Conservation (phyloP, 2,113 vertebrate species). For the Misgurnus mizolepis region DNA sequence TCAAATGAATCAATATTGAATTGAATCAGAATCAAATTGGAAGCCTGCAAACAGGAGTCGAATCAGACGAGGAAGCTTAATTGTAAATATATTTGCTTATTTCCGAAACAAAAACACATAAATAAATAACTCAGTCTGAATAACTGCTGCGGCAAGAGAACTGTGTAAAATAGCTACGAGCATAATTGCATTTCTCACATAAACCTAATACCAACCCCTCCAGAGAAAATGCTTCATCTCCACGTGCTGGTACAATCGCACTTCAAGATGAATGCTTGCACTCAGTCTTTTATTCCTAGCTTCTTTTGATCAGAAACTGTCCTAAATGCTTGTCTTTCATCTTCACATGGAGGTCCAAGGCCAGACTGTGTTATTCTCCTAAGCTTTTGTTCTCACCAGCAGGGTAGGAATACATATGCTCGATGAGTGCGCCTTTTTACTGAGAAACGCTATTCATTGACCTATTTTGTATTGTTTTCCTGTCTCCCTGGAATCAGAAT, state of each 20-base stretch:
- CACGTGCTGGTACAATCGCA: neutral
- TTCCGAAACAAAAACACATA: neutral
- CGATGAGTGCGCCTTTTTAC: constrained; percentile 39
- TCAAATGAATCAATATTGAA: neutral
- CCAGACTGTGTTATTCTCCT: constrained; percentile 51
- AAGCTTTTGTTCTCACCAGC: constrained; percentile 49
- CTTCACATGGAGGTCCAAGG: constrained; percentile 45
- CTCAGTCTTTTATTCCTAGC: constrained; percentile 24
- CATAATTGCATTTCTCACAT: constrained; percentile 25
- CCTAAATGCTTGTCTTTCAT: constrained; percentile 38
- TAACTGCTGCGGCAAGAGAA: neutral
- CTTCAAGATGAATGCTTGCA: constrained; percentile 18
- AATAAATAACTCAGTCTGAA: constrained; percentile 23
- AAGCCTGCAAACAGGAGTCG: neutral
- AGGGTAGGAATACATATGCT: constrained; percentile 36
- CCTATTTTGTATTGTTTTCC: constrained; percentile 53
- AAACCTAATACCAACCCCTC: constrained; percentile 17
- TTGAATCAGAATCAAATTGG: neutral
- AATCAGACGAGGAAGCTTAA: neutral
- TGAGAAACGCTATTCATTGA: constrained; percentile 49
- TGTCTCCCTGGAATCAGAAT: constrained; percentile 41
- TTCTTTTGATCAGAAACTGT: constrained; percentile 52
- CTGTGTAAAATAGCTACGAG: constrained; percentile 10
- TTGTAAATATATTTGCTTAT: neutral
- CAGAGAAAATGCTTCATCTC: constrained; percentile 22